phyloP scores from a whole-genome alignment of 64 coral and sea anemone species.

The Trachythela sp. region DNA sequence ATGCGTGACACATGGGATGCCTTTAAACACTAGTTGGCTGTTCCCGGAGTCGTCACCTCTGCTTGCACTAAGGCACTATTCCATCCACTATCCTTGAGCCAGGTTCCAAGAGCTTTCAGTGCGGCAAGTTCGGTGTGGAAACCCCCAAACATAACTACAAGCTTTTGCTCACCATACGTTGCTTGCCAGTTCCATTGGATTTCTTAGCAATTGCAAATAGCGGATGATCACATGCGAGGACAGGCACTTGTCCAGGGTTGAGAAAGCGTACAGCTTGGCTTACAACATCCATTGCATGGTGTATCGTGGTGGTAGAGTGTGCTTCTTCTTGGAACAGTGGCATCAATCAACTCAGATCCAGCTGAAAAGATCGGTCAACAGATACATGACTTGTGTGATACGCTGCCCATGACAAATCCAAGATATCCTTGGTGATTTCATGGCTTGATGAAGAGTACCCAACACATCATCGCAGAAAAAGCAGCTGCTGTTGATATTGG shows the following conservation, averaged over 20 bases:
- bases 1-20: conserved; percentile 2
- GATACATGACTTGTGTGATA: no score
- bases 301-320: not conserved
- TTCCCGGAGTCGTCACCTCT: not conserved
- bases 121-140: no score
- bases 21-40: not conserved
- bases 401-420: not conserved
- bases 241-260: not conserved
- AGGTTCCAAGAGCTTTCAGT: no score
- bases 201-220: not conserved
- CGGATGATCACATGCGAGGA: not conserved
- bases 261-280: not conserved
- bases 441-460: conserved; percentile 42
- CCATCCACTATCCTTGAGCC: not conserved
- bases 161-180: not conserved
- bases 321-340: not conserved
- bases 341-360: not conserved
- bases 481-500: conserved; percentile 6
- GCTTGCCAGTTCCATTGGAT: not conserved
- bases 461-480: conserved; percentile 41
- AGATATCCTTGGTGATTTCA: not conserved
- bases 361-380: not conserved
- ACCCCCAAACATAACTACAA: no score
- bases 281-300: not conserved
- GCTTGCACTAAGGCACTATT: not conserved